Evolutionary conservation across 2,888 invertebrate species (phyloP).

Genomic region (Dione vanillae): DNA sequence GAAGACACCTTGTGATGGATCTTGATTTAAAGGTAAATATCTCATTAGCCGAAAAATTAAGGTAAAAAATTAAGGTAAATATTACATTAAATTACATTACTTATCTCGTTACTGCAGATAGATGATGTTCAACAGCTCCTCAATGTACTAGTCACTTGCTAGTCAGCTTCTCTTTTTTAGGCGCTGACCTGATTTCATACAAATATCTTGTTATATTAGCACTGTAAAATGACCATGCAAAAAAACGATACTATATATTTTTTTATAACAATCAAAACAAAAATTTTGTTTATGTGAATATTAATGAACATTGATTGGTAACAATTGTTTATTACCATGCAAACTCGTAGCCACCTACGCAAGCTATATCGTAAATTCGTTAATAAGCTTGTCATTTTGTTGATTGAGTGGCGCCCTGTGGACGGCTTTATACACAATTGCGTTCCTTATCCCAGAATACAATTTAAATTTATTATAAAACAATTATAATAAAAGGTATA

Average conservation of each 20-base stretch:
- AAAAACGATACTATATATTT: neutral
- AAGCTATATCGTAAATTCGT: constrained; percentile 44
- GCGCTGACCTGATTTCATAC: neutral
- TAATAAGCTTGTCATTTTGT: constrained; percentile 47
- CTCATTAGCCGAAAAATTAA: no score
- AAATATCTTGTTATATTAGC: neutral
- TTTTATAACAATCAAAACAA: neutral
- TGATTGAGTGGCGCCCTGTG: constrained; percentile 48
- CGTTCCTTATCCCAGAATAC: neutral
- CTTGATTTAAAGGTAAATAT: constrained; percentile 89
- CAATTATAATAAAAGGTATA: neutral
- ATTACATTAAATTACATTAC: no score
- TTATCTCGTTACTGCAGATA: no score
- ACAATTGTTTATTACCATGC: constrained; percentile 20
- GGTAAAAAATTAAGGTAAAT: no score
- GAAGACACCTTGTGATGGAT: constrained; percentile 97
- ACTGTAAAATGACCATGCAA: constrained; percentile 12
- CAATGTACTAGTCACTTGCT: neutral
- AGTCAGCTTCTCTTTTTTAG: neutral
- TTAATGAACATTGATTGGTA: constrained; percentile 27
- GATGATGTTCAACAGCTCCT: no score
- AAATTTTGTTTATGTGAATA: constrained; percentile 9
- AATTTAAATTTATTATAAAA: neutral
- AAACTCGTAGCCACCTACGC: constrained; percentile 30
- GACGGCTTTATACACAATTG: constrained; percentile 39